Evolutionary conservation across 1,140 invertebrate genomes (phyloP), one percentile per base, ranked within the genome.

Genomic region (Musca domestica): DNA sequence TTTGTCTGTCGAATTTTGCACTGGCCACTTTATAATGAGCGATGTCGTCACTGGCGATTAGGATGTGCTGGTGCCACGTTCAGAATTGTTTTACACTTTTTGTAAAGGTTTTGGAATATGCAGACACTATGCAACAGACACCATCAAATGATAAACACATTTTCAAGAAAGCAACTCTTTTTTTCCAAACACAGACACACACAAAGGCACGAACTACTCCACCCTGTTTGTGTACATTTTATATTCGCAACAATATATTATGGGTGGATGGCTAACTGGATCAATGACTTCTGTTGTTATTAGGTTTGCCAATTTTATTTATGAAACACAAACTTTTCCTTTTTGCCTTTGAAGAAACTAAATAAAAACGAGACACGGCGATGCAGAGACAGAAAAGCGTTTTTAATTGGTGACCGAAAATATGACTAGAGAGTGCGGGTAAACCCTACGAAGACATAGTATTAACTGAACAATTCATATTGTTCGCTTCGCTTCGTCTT

Each of bases 141-240:
- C 34, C 34, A 41, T 12, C 12, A 41, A 41, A 41, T 12, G 34
- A 41, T 41, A 41, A 41, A 41, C 34, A 41, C 34, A 41, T 41
- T 41, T 41, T 41, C 10, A 41, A 41, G 34, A 41, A 41, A 41
- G 10, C 6, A 41, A 41, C 34, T 41, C 34, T 41, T 41, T 41
- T 41, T n/a, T 41, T 61, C 17, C 30, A 61, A 17, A 61, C 56
- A 41, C 12, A 19, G 14, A 61, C 56, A 61, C 56, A 61, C n/a
- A 61, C 9, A 61, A 61, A 61, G 27, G 34, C n/a, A 61, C 9
- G 34, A 61, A 61, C 27, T 61, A 61, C 56, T 61, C 56, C 56
- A 61, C 56, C 56, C 56, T 61, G 56, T 34, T 61, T 27, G 34
- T 61, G 56, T 34, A 41, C 34, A 41, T 41, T 41, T 41, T 41